A percentile compares a stretch with the other conserved stretches of the same genome.
phyloP scores from a whole-genome alignment of 2,888 invertebrate species.

The Dione juno region DNA sequence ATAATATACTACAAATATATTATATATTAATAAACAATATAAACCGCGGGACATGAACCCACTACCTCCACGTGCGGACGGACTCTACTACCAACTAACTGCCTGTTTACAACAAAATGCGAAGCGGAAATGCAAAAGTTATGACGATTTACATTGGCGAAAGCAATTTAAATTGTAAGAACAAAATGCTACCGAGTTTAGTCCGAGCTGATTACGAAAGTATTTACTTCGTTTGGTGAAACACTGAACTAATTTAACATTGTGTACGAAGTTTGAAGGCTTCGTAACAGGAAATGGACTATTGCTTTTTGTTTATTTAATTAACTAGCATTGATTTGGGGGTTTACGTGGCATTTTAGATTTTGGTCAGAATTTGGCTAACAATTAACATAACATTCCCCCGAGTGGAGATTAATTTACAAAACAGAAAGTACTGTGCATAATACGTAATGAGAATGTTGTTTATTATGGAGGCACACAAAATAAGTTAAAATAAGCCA shows the following conservation, averaged over 20 bases:
- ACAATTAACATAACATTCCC: too few species aligned
- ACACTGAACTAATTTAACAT: slow-evolving; percentile 41
- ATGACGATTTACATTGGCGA: slow-evolving; percentile 14
- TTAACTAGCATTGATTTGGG: not conserved
- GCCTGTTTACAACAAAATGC: not conserved
- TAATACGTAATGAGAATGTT: too few species aligned
- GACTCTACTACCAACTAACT: too few species aligned
- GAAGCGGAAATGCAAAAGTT: not conserved
- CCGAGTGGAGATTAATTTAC: too few species aligned
- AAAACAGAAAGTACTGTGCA: too few species aligned
- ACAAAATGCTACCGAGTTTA: slow-evolving; percentile 22
- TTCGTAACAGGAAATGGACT: slow-evolving; percentile 38
- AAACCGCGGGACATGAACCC: too few species aligned
- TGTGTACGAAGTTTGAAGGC: slow-evolving; percentile 37
- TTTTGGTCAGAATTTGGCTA: not conserved
- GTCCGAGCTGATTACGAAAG: slow-evolving; percentile 27
- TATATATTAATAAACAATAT: too few species aligned
- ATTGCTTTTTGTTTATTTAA: slow-evolving; percentile 15
- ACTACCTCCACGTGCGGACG: too few species aligned
- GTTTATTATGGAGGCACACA: too few species aligned
- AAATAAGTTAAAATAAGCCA: too few species aligned
- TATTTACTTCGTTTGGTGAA: slow-evolving; percentile 25
- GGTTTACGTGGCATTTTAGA: not conserved
- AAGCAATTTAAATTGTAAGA: slow-evolving; percentile 27
- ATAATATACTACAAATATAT: too few species aligned